Evolutionary conservation across 2,888 invertebrate genomes (phyloP).

Genomic region (Heteromurus nitidus): DNA sequence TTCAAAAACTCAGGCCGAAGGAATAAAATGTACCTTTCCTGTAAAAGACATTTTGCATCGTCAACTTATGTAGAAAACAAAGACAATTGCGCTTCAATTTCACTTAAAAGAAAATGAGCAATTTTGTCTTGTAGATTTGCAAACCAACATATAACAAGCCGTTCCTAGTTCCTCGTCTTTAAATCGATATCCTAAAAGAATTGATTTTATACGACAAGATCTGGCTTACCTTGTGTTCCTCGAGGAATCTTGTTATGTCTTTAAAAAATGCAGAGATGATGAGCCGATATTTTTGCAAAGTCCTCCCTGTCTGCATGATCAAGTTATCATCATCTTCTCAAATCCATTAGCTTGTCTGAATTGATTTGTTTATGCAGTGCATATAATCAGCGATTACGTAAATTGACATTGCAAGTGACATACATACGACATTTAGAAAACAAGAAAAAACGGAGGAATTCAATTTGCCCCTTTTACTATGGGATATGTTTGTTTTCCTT

Average conservation of each 20-base stretch:
- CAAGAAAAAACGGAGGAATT: slow-evolving; percentile 23
- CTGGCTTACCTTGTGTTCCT: slow-evolving; percentile 31
- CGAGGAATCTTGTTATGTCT: no score
- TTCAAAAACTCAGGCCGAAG: no score
- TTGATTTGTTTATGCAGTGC: neutral
- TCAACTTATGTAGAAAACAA: no score
- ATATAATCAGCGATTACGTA: slow-evolving; percentile 8
- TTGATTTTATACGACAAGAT: neutral
- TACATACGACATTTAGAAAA: slow-evolving; percentile 27
- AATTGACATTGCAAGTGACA: slow-evolving; percentile 30
- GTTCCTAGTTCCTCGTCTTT: no score
- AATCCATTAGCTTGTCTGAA: no score
- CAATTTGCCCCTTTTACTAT: slow-evolving; percentile 5
- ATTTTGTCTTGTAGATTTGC: no score
- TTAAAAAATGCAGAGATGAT: no score
- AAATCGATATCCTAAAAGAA: neutral
- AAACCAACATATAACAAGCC: no score
- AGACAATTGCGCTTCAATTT: no score
- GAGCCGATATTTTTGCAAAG: neutral
- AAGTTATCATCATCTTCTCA: neutral
- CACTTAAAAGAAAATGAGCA: no score
- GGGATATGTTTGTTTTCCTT: neutral
- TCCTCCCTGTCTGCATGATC: neutral
- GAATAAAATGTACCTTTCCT: no score
- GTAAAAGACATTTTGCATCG: no score